Evolutionary conservation across 1,140 invertebrate genomes (phyloP).

Genomic region (Caenorhabditis briggsae): DNA sequence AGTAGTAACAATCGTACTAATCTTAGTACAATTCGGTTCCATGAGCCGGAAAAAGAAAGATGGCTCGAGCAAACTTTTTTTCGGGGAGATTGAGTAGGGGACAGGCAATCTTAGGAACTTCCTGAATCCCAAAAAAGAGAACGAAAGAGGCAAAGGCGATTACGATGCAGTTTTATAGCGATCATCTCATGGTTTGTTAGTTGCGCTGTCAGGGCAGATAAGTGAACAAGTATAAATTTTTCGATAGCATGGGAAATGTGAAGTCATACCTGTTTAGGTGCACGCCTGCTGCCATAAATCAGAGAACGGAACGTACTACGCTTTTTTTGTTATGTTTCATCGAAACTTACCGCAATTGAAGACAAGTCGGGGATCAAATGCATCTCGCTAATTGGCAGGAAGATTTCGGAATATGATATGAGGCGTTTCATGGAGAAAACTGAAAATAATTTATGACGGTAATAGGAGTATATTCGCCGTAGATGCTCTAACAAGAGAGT

Average conservation of each 20-base stretch:
- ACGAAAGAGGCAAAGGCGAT: neutral
- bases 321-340: too few species aligned
- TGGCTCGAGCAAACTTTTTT: neutral
- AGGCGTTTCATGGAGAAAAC: constrained; percentile 24
- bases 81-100: too few species aligned
- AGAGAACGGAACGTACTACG: too few species aligned
- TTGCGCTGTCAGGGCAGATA: neutral
- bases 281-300: too few species aligned
- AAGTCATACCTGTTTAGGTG: too few species aligned
- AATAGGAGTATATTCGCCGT: too few species aligned
- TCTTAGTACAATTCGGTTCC: neutral
- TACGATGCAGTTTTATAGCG: neutral
- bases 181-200: constrained; percentile 7
- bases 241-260: too few species aligned
- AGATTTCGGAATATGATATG: constrained; percentile 20
- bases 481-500: too few species aligned
- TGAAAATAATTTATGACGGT: neutral
- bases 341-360: constrained; percentile 18
- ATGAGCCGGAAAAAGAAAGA: neutral
- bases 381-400: constrained; percentile 18
- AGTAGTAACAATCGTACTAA: constrained; percentile 11
- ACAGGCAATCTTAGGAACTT: too few species aligned
- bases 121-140: too few species aligned
- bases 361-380: constrained; percentile 27
- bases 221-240: neutral